Percentiles rank a stretch among this genome's conserved stretches.
Evolutionary conservation across 2,113 vertebrate species (phyloP).

Genomic region (Acinonyx jubatus): DNA sequence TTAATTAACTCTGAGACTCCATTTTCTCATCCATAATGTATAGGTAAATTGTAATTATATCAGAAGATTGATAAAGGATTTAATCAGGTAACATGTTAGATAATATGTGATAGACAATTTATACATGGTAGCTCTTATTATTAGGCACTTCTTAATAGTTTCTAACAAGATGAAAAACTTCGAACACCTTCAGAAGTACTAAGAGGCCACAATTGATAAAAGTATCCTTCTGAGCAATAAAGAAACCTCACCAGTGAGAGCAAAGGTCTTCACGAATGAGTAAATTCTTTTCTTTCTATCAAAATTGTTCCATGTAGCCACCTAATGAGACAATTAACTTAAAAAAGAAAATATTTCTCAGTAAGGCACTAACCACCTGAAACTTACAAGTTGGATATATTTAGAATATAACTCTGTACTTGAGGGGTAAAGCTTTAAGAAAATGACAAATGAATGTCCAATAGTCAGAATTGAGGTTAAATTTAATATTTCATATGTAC

Average conservation of each 20-base stretch:
- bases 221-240: background rate
- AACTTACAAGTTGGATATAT: background rate
- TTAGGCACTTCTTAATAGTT: background rate
- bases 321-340: background rate
- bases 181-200: background rate
- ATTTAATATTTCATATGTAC: background rate
- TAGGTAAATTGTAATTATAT: background rate
- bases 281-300: background rate
- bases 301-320: background rate
- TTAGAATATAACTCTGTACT: background rate
- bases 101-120: background rate
- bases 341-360: background rate
- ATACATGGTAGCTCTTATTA: background rate
- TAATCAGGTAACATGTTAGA: background rate
- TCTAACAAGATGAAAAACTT: background rate
- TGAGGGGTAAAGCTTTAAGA: background rate
- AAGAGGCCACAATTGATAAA: background rate
- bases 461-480: background rate
- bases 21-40: background rate
- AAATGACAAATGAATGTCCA: background rate
- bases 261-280: background rate
- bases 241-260: background rate
- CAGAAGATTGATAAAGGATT: background rate
- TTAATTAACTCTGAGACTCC: background rate
- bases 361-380: background rate